Percentiles rank a stretch among this genome's conserved stretches.
phyloP scores from a whole-genome alignment of 1,140 invertebrate genomes.

The Pseudomyrmex dendroicus region DNA sequence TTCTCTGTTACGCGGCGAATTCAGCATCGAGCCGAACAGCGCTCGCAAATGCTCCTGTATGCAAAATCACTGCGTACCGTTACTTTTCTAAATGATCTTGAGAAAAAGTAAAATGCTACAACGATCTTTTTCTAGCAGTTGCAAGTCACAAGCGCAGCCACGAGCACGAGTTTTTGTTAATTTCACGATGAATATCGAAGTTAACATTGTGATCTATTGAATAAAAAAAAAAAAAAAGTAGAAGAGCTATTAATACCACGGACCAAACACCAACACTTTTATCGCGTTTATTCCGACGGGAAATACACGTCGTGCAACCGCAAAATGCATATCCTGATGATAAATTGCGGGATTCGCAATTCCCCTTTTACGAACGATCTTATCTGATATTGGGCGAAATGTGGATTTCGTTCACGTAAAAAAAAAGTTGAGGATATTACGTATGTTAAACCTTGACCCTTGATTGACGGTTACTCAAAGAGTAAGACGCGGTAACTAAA shows the following conservation, averaged over 20 bases:
- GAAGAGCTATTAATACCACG: slow-evolving; percentile 41
- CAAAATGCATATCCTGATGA: slow-evolving; percentile 41
- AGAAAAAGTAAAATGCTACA: slow-evolving; percentile 16
- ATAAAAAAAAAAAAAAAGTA: slow-evolving; percentile 43
- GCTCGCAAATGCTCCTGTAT: slow-evolving; percentile 24
- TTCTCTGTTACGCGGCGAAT: not conserved
- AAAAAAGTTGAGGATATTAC: too few species aligned
- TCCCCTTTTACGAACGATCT: slow-evolving; percentile 23
- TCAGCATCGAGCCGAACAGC: not conserved
- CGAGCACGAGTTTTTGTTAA: slow-evolving; percentile 51
- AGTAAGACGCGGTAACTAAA: not conserved
- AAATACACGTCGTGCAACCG: slow-evolving; percentile 16
- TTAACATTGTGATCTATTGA: slow-evolving; percentile 55
- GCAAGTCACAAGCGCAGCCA: slow-evolving; percentile 52
- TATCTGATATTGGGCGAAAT: slow-evolving; percentile 12
- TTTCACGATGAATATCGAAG: slow-evolving; percentile 51
- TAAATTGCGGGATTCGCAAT: not conserved
- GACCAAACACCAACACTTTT: slow-evolving; percentile 55
- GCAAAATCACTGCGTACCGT: slow-evolving; percentile 17
- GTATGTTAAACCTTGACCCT: not conserved
- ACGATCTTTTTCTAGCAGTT: slow-evolving; percentile 61
- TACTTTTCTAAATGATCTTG: slow-evolving; percentile 62
- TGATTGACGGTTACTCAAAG: not conserved
- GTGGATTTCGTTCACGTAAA: too few species aligned
- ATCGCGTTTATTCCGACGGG: slow-evolving; percentile 29